Percentiles rank a stretch among this genome's conserved stretches.
These are phyloP conservation scores for Oophaga sylvatica DNA, from an alignment of 2,797 vertebrate species.

Conservation along the genomic window DNA sequence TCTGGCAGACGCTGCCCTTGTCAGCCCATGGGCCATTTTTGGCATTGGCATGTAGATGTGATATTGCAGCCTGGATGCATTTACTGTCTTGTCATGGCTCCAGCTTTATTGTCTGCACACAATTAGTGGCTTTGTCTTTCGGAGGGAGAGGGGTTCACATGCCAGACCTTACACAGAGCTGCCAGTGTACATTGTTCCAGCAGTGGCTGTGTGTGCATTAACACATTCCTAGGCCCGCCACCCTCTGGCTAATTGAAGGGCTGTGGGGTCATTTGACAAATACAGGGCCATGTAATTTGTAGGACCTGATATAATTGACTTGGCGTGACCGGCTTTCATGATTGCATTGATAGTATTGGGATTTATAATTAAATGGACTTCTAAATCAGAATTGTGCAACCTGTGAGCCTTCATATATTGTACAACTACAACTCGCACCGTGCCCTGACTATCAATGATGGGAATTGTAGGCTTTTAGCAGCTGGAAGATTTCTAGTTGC, in stretches of 20 bases:
- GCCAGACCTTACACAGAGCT: constrained; percentile 12
- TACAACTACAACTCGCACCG: background rate
- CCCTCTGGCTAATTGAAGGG: background rate
- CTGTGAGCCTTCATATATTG: too few relatives aligned
- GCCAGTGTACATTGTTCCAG: constrained; percentile 39
- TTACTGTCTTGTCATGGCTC: background rate
- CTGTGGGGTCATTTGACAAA: background rate
- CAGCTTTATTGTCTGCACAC: constrained; percentile 9
- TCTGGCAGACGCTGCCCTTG: background rate
- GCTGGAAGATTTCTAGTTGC: too few relatives aligned
- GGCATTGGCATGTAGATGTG: background rate
- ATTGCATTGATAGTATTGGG: background rate
- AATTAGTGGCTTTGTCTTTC: constrained; percentile 34
- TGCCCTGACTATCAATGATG: background rate
- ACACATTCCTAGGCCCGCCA: background rate
- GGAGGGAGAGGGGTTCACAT: constrained; percentile 3
- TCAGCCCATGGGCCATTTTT: background rate
- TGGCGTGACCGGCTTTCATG: background rate
- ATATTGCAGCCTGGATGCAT: background rate
- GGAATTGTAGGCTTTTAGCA: background rate
- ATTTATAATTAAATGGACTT: background rate
- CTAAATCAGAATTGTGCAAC: background rate
- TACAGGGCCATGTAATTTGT: background rate
- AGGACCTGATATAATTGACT: background rate
- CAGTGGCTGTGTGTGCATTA: constrained; percentile 12